phyloP scores from a whole-genome alignment of 2,113 vertebrate genomes.

The Sander lucioperca region DNA sequence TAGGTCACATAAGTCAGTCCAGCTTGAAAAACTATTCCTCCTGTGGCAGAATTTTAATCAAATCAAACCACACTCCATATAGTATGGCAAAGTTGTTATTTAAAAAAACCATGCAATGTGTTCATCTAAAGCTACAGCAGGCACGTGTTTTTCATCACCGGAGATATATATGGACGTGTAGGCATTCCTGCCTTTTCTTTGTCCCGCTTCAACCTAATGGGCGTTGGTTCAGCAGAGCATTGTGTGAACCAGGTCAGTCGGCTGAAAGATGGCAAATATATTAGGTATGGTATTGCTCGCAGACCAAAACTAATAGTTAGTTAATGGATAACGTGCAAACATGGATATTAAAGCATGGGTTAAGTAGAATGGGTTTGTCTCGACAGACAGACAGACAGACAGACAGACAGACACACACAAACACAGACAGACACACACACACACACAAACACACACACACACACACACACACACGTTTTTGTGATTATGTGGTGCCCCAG shows the following conservation, averaged over 20 bases:
- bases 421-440: no score
- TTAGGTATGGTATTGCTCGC: conserved; percentile 34
- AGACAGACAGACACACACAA: no score
- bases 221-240: conserved; percentile 5
- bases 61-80: conserved; percentile 25
- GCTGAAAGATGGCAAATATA: conserved; percentile 41
- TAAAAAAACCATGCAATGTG: background rate
- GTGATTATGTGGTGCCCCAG: conserved; percentile 46
- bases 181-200: conserved; percentile 44
- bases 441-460: no score
- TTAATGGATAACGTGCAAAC: conserved; percentile 35
- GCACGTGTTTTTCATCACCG: conserved; percentile 75
- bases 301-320: conserved; percentile 45
- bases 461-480: conserved; percentile 33
- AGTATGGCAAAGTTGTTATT: conserved; percentile 1
- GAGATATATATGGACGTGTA: conserved; percentile 43
- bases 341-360: conserved; percentile 20
- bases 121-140: background rate
- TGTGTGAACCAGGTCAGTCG: conserved; percentile 18
- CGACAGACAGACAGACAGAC: no score
- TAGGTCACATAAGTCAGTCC: conserved; percentile 3
- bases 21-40: background rate
- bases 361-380: conserved; percentile 33
- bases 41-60: conserved; percentile 30
- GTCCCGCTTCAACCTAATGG: background rate